Evolutionary conservation across 2,113 vertebrate genomes (phyloP), one percentile per base, ranked within the genome.

Genomic region (Eclectus roratus): DNA sequence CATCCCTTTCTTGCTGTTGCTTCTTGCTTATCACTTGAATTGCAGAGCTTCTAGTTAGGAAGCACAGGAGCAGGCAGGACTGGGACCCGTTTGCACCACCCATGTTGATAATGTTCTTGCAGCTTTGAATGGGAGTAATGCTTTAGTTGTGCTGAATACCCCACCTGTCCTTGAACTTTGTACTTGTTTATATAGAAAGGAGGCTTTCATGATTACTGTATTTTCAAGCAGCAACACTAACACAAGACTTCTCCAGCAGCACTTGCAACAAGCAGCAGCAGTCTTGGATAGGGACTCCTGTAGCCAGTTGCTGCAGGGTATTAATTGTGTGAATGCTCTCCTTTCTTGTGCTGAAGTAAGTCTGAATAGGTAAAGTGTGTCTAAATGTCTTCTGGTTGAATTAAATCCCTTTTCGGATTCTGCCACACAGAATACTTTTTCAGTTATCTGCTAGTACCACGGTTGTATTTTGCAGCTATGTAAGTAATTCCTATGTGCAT

Each of bases 141-240:
- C 33, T 89, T 82, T 47, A 21, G 29, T 53, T 72, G 55, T 1
- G 8, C 49, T 66, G 18, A 82, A 61, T 46, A 25, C 13, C 28
- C 12, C 4, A 8, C 17, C 37, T 37, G 31, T 58, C 73, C 91
- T 71, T 89, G 73, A 64, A 76, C 73, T 87, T 71, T 14, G 61
- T 43, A 49, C 1, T 0, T 24, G 7, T 61, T 87, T 76, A 18
- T 28, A 18, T 2, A 37, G 37, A 80, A 69, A 58, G 31, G 49
- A 1, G 1, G 64, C 24, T 64, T 84, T 84, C n/a, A 8, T 25
- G 14, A 80, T 50, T 46, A 73, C 31, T 0, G 0, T 28, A 63
- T 83, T 81, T 74, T 77, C 85, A 88, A 88, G 76, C 71, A 66
- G 66, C 58, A 52, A 18, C 21, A 46, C 3, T 70, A 72, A n/a